Conservation (phyloP, 2,888 invertebrate genomes). For the Melinaea menophilus region DNA sequence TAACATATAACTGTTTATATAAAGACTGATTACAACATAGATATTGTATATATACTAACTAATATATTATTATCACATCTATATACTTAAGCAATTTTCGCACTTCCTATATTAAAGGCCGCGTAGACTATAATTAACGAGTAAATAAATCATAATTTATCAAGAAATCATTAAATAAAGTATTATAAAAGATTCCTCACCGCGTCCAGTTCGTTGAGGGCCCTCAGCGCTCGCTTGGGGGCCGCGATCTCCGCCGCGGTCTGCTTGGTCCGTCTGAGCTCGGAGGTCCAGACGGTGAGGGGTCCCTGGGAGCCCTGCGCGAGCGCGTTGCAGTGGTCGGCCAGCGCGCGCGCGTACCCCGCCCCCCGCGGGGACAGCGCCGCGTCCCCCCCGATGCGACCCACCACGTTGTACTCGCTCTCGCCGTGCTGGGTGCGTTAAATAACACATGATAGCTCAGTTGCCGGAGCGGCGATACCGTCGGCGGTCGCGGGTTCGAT, state of each 20-base stretch:
- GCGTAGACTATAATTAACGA: no score
- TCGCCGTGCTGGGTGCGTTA: constrained; percentile 88
- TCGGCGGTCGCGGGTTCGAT: no score
- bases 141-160: no score
- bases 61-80: no score
- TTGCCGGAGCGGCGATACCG: no score
- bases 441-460: neutral
- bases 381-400: constrained; percentile 94
- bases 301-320: constrained; percentile 79
- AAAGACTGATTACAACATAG: no score
- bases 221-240: constrained; percentile 89
- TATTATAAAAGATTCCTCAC: constrained; percentile 66
- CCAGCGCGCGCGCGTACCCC: constrained; percentile 85
- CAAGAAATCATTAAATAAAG: no score
- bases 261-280: constrained; percentile 91
- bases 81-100: no score
- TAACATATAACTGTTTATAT: no score
- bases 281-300: constrained; percentile 93
- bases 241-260: constrained; percentile 89
- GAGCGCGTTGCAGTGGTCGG: constrained; percentile 80
- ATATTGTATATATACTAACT: no score
- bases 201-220: constrained; percentile 95
- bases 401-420: constrained; percentile 92
- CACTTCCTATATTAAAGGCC: no score
- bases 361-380: constrained; percentile 89